Percentiles rank a stretch among this genome's conserved stretches.
Conservation (phyloP, 2,888 invertebrate species). For the Eristalis intricaria region DNA sequence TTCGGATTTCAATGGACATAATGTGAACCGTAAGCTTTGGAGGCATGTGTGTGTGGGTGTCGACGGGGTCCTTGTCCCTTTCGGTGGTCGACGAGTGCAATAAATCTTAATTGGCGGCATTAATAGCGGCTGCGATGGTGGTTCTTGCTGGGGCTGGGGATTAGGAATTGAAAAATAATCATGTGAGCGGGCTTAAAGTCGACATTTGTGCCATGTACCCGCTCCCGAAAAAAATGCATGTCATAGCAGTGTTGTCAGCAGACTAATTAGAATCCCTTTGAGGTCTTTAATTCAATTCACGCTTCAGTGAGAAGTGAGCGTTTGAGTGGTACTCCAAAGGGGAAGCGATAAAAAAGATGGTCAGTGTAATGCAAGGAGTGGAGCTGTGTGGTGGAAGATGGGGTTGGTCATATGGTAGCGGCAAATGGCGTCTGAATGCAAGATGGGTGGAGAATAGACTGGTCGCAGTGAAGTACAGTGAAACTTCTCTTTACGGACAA, state of each 20-base stretch:
- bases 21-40: not conserved
- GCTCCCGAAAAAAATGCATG: not conserved
- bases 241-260: not conserved
- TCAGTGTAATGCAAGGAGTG: not conserved
- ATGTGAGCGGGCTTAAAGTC: not conserved
- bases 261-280: slow-evolving; percentile 5
- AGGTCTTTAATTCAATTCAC: not conserved
- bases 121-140: slow-evolving; percentile 1
- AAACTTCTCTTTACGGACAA: no score
- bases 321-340: not conserved
- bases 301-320: not conserved
- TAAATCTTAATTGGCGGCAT: slow-evolving; percentile 63
- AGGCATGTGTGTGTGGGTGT: not conserved
- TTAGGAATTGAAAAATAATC: slow-evolving; percentile 25
- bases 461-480: no score
- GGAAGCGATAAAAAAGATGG: not conserved
- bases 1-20: not conserved
- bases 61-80: slow-evolving; percentile 42
- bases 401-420: not conserved
- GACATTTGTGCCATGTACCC: not conserved
- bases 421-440: no score
- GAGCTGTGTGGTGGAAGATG: not conserved
- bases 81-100: slow-evolving; percentile 46
- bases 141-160: not conserved
- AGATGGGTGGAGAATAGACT: no score